A percentile compares a stretch with the other conserved stretches of the same genome.
phyloP scores from a whole-genome alignment of 2,797 vertebrate genomes.

The Liparis tanakae region DNA sequence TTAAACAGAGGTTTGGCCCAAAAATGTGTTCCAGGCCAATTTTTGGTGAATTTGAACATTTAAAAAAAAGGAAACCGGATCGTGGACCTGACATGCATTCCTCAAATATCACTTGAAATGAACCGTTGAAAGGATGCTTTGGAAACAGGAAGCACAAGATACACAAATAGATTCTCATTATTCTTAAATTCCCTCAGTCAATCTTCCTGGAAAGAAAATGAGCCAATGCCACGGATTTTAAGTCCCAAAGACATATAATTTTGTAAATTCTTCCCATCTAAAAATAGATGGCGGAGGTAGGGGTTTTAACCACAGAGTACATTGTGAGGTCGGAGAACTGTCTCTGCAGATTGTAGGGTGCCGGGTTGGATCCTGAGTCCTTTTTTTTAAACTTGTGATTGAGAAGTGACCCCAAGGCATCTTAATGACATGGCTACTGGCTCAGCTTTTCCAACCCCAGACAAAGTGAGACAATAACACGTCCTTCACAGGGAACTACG shows the following conservation, averaged over 20 bases:
- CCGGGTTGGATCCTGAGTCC: slow-evolving; percentile 62
- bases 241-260: slow-evolving; percentile 76
- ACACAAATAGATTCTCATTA: slow-evolving; percentile 70
- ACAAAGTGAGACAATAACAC: slow-evolving; percentile 59
- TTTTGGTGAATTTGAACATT: slow-evolving; percentile 45
- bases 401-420: slow-evolving; percentile 56
- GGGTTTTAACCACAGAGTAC: slow-evolving; percentile 76
- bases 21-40: slow-evolving; percentile 20
- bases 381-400: slow-evolving; percentile 46
- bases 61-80: slow-evolving; percentile 37
- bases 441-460: slow-evolving; percentile 40
- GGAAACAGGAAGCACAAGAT: slow-evolving; percentile 55
- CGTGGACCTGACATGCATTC: slow-evolving; percentile 46
- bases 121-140: slow-evolving; percentile 44
- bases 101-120: slow-evolving; percentile 47
- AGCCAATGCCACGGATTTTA: slow-evolving; percentile 36
- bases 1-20: slow-evolving; percentile 35
- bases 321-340: slow-evolving; percentile 77
- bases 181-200: slow-evolving; percentile 60
- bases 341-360: slow-evolving; percentile 69
- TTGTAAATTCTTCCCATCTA: slow-evolving; percentile 76
- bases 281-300: slow-evolving; percentile 75
- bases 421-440: slow-evolving; percentile 53
- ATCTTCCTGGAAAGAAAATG: slow-evolving; percentile 61
- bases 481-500: slow-evolving; percentile 38